These are phyloP conservation scores for Cuculus canorus DNA, from an alignment of 2,797 vertebrate species.

Conservation along the genomic window DNA sequence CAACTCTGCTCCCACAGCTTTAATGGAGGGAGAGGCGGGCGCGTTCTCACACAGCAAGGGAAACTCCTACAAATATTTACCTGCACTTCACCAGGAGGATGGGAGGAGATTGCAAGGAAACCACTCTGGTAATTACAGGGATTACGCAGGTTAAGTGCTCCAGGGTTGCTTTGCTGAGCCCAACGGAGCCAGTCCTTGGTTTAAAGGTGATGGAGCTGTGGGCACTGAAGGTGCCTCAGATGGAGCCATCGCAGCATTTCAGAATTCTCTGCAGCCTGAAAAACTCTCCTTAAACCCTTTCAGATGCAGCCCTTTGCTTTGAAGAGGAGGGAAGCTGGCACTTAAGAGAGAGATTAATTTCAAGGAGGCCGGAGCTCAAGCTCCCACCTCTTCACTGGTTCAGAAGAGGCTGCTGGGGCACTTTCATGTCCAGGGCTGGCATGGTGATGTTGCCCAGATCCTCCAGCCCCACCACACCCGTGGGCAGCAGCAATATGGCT, in stretches of 20 bases:
- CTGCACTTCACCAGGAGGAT: fast-evolving
- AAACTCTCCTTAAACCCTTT: background rate
- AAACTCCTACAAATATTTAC: background rate
- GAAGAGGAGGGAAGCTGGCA: background rate
- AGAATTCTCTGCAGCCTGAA: background rate
- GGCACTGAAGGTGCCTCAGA: background rate
- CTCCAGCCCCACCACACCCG: fast-evolving
- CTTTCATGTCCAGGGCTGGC: fast-evolving
- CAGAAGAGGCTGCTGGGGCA: background rate
- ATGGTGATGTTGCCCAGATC: background rate
- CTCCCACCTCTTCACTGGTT: fast-evolving
- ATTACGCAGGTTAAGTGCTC: background rate
- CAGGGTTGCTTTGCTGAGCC: background rate
- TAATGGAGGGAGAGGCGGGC: fast-evolving
- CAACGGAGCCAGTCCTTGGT: fast-evolving
- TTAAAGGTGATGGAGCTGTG: fast-evolving
- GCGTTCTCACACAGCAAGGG: fast-evolving
- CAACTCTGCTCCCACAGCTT: fast-evolving
- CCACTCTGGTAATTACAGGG: background rate
- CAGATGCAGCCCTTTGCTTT: background rate
- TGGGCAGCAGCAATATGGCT: fast-evolving
- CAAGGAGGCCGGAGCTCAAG: background rate
- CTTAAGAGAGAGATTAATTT: background rate
- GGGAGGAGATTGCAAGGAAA: background rate
- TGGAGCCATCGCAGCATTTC: background rate